Conservation (phyloP, 2,888 invertebrate genomes). For the Callyntrura guangdongensis region DNA sequence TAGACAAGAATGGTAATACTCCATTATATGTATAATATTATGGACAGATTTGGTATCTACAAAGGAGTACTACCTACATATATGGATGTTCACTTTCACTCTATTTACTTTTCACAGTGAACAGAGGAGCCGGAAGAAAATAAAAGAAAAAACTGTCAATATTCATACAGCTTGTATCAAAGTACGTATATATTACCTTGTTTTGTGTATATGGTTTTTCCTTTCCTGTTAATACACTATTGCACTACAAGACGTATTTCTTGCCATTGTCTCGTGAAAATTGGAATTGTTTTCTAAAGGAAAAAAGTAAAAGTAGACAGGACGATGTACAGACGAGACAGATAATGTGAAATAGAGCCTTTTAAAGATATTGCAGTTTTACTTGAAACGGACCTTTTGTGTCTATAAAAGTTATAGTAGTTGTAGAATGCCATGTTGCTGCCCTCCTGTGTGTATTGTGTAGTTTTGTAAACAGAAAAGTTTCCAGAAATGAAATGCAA, state of each 20-base stretch:
- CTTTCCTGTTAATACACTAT: not conserved
- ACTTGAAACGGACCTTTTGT: not conserved
- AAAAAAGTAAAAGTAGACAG: slow-evolving; percentile 29
- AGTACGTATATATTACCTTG: not conserved
- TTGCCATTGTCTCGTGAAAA: slow-evolving; percentile 30
- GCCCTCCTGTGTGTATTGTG: not conserved
- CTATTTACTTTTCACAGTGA: slow-evolving; percentile 42
- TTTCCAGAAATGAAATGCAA: slow-evolving; percentile 7
- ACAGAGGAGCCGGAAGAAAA: slow-evolving; percentile 11
- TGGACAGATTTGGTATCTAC: slow-evolving; percentile 12
- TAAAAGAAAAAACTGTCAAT: slow-evolving; percentile 10
- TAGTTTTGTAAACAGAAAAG: not conserved
- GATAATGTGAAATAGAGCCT: slow-evolving; percentile 30
- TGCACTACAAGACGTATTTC: not conserved
- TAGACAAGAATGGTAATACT: not conserved
- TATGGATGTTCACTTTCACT: slow-evolving; percentile 62
- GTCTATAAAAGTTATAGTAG: not conserved
- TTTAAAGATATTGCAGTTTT: slow-evolving; percentile 65
- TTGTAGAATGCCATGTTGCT: not conserved
- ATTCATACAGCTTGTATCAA: too few species aligned
- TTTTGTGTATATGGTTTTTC: not conserved
- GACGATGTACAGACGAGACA: not conserved
- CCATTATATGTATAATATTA: not conserved
- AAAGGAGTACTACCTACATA: slow-evolving; percentile 30
- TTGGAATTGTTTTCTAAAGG: slow-evolving; percentile 50